Evolutionary conservation across 2,888 invertebrate genomes (phyloP), one percentile per base, ranked within the genome.

Genomic region (Acanthosepion lycidas): DNA sequence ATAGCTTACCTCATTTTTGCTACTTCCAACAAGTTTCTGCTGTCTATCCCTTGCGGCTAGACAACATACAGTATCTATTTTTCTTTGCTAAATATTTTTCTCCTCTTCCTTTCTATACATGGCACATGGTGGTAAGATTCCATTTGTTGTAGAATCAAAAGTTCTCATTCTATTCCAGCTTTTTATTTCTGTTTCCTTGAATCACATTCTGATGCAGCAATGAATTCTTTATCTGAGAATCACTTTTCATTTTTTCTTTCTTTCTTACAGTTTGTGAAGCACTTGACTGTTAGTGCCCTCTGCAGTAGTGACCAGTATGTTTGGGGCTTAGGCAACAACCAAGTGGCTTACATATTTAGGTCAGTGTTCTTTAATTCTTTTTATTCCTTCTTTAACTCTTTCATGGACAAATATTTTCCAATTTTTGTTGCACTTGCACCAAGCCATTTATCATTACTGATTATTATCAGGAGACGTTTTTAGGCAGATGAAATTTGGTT

Each of bases 261-360:
- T 51, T 33, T 94, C 26, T 42, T 94, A 5, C 48, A 94, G 94
- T 94, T 94, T 94, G 94, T 94, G 64, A 94, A 94, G 55, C 94
- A 64, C 64, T 48, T 94, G 48, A n/a, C 55, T 48, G 48, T 94
- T n/a, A 53, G 59, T 94, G 59, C 94, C 42, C 42, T 94, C 28
- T 55, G 94, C 33, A 94, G 59, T 59, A 64, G 55, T 94, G 94
- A 64, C 18, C 55, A 94, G 20, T 48, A 94, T 64, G 94, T 94
- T 53, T 94, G 94, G 94, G 55, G 94, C 42, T 26, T 94, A 15
- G 64, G 94, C 53, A 94, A 64, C 48, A 64, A 94, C 48, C 59
- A 64, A 94, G 55, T 94, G n/a, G 94, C 55, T 26, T 94, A 94
- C 28, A 33, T 94, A 55, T 94, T 94, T 42, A 94, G 94, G 94